phyloP scores from a whole-genome alignment of 1,140 invertebrate species.

The Chelonus insularis region DNA sequence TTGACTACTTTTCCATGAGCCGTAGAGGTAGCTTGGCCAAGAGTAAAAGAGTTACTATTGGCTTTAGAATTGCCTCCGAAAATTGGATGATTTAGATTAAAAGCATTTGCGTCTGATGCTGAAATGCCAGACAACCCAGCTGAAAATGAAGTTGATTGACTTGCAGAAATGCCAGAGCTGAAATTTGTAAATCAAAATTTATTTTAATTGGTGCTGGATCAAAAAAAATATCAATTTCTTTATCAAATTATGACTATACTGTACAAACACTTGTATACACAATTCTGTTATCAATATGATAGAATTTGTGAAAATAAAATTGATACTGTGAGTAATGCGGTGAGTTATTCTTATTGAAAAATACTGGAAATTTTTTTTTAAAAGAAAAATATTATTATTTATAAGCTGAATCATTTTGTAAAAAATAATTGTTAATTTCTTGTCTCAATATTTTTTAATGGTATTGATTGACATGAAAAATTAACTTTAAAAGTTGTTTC shows the following conservation, averaged over 20 bases:
- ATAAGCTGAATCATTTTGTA: too few species aligned
- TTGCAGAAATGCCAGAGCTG: conserved; percentile 41
- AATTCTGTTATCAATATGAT: background rate
- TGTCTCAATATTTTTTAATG: too few species aligned
- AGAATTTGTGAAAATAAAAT: background rate
- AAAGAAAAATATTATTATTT: too few species aligned
- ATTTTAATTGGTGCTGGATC: too few species aligned
- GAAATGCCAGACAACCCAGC: conserved; percentile 43
- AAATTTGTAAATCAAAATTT: too few species aligned
- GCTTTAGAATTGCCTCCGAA: conserved; percentile 35
- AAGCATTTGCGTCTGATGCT: conserved; percentile 39
- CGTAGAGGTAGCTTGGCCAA: conserved; percentile 44
- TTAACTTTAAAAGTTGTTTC: too few species aligned
- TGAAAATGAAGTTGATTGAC: conserved; percentile 49
- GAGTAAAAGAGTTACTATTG: conserved; percentile 40
- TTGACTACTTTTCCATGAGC: conserved; percentile 43
- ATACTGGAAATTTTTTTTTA: too few species aligned
- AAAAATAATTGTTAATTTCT: too few species aligned
- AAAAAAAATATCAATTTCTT: background rate
- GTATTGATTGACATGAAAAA: too few species aligned
- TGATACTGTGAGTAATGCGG: background rate
- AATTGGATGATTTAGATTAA: conserved; percentile 36
- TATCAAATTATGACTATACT: background rate
- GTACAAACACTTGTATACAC: background rate
- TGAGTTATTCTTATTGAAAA: background rate